Percentiles rank a stretch among this genome's conserved stretches.
Evolutionary conservation across 2,888 invertebrate species (phyloP).

Genomic region (Eugnorisma glareosa): DNA sequence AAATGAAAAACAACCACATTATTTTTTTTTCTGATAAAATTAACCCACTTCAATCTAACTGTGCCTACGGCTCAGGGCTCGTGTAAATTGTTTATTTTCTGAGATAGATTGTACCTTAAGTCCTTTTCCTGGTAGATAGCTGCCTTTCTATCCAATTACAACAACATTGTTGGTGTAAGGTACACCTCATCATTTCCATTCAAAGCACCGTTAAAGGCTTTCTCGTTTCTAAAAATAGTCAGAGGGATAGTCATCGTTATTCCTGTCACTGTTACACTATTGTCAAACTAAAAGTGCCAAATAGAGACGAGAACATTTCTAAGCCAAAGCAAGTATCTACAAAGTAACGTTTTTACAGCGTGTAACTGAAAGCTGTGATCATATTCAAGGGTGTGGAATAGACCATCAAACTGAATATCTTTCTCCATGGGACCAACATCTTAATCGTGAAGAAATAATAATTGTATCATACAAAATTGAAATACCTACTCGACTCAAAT

Average conservation of each 20-base stretch:
- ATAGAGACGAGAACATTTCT: not conserved
- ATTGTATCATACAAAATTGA: not conserved
- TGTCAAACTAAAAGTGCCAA: not conserved
- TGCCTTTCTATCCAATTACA: not conserved
- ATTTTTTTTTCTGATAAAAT: not conserved
- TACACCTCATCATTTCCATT: not conserved
- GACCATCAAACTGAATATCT: not conserved
- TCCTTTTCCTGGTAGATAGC: not conserved
- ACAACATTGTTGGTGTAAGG: not conserved
- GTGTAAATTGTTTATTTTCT: slow-evolving; percentile 14
- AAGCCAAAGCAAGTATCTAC: not conserved
- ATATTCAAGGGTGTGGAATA: not conserved
- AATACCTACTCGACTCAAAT: not conserved
- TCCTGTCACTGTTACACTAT: not conserved
- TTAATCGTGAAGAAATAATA: not conserved
- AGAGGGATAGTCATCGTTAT: not conserved
- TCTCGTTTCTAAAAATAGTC: not conserved
- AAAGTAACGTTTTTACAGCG: not conserved
- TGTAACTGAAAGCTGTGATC: not conserved
- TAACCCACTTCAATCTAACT: not conserved
- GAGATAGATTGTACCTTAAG: not conserved
- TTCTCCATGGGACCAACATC: not conserved
- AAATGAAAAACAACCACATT: not conserved
- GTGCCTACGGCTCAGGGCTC: not conserved
- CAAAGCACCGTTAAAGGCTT: not conserved